These are phyloP conservation scores for Cyclopterus lumpus DNA, from an alignment of 2,797 vertebrate genomes.

Conservation along the genomic window DNA sequence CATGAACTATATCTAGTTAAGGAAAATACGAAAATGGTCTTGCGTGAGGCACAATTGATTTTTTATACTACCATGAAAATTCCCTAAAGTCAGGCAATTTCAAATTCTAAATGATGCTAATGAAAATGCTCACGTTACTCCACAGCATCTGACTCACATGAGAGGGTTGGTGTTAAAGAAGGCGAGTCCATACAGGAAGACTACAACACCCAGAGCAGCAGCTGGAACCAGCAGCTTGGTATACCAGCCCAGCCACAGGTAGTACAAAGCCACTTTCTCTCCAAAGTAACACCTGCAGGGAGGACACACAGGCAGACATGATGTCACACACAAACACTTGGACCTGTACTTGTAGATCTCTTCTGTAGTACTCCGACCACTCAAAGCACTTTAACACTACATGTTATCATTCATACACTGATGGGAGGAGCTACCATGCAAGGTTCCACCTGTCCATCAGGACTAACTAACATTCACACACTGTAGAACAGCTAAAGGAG, in stretches of 20 bases:
- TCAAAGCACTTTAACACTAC: too few relatives aligned
- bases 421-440: too few relatives aligned
- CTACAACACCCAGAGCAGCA: constrained; percentile 77
- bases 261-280: constrained; percentile 94
- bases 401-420: too few relatives aligned
- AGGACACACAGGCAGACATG: not conserved
- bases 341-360: too few relatives aligned
- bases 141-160: constrained; percentile 83
- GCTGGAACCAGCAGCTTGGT: constrained; percentile 87
- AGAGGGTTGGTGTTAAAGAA: constrained; percentile 88
- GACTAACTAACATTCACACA: too few relatives aligned
- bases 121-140: not conserved
- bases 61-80: not conserved
- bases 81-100: not conserved
- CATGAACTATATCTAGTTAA: not conserved
- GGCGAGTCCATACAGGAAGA: constrained; percentile 86
- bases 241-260: constrained; percentile 95
- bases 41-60: not conserved
- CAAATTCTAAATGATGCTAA: not conserved
- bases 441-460: too few relatives aligned
- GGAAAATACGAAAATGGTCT: not conserved
- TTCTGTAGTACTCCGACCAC: too few relatives aligned
- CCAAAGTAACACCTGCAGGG: constrained; percentile 90
- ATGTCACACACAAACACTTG: not conserved
- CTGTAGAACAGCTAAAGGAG: too few relatives aligned